phyloP scores from a whole-genome alignment of 2,888 invertebrate species.

The Chalcis sispes region DNA sequence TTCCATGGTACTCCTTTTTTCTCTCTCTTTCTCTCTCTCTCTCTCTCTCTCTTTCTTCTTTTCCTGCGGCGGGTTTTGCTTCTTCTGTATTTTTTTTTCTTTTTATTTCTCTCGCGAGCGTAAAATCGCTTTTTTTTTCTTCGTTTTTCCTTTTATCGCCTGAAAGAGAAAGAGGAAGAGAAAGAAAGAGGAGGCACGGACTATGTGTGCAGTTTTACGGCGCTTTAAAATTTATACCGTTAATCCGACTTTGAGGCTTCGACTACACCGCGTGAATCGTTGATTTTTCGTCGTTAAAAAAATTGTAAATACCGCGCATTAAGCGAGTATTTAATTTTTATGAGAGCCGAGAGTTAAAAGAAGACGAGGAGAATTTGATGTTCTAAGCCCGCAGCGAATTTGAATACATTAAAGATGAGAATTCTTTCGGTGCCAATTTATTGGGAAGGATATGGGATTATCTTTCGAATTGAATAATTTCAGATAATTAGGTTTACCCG shows the following conservation, averaged over 20 bases:
- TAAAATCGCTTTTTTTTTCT: too few relatives aligned
- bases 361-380: too few relatives aligned
- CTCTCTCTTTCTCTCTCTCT: conserved; percentile 5
- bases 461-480: too few relatives aligned
- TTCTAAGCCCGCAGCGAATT: too few relatives aligned
- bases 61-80: too few relatives aligned
- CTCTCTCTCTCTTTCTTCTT: neutral
- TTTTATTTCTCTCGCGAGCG: conserved; percentile 14
- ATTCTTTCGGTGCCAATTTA: too few relatives aligned
- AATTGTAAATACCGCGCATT: conserved; percentile 45
- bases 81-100: neutral
- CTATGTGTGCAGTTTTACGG: conserved; percentile 25
- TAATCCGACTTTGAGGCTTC: conserved; percentile 13
- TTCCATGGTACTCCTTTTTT: conserved; percentile 6
- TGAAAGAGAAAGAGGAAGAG: too few relatives aligned
- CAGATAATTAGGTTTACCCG: too few relatives aligned
- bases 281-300: conserved; percentile 38
- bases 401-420: too few relatives aligned
- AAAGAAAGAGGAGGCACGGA: neutral
- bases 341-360: neutral
- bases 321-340: conserved; percentile 42
- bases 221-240: conserved; percentile 36
- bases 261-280: conserved; percentile 19
- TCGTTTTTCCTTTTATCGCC: too few relatives aligned
- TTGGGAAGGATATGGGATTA: too few relatives aligned